Evolutionary conservation across 2,888 invertebrate species (phyloP), one percentile per base, ranked within the genome.

Genomic region (Amaurobius ferox): DNA sequence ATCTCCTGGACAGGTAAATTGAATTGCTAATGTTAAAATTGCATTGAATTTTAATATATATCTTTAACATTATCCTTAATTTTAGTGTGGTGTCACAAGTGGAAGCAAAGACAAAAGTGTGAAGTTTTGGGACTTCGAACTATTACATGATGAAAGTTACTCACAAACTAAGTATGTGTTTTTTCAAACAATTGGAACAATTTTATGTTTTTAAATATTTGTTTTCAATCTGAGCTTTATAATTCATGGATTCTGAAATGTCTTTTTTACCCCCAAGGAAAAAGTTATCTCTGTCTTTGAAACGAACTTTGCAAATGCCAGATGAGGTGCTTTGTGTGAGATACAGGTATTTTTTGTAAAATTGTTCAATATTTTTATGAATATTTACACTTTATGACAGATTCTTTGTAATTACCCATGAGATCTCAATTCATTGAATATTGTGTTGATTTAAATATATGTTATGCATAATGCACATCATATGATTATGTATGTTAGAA

Each of bases 111-210:
- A 99, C 91, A 94, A 95, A 88, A 95, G 95, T 0, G 95, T 98
- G 0, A 98, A 97, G 91, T 94, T 98, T 90, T 99, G 98, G 98
- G 94, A 95, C 80, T 98, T 98, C 91, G 97, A 98, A 91, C 93
- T 98, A 16, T 94, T 97, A 61, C 93, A 94, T 16, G 95, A 95
- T 89, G 92, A 72, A 7, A 86, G 90, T 88, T 71, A 88, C 89
- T 70, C 87, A 32, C 44, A 78, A 28, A 40, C 48, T 23, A 73
- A 32, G 88, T 86, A 72, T 16, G 72, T 80, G 1, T 7, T 13
- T 28, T 6, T 62, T 62, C 7, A 30, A 39, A 6, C 26, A n/a
- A n/a, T n/a, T n/a, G n/a, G n/a, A n/a, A n/a, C n/a, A n/a, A n/a
- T n/a, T 6, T 29, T 0, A 26, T 32, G 7, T n/a, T 29, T 16